Base-by-base conservation (phyloP, 2,888 invertebrate genomes). In the Andrena bicolor region DNA sequence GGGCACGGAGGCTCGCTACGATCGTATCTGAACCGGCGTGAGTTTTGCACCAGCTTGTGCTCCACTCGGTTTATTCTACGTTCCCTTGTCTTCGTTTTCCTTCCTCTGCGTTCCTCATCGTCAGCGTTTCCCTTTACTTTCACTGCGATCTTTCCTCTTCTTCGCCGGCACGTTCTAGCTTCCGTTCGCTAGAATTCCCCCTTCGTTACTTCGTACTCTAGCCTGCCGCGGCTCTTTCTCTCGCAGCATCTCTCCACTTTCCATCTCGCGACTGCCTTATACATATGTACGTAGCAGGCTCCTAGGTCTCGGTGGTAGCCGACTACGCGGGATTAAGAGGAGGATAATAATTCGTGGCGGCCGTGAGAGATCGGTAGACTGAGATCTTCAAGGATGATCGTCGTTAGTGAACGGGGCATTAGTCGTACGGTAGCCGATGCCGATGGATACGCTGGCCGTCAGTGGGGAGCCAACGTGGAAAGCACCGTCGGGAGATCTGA, bases 361-460 rank as follows among this genome's bases (percentile, higher is more conserved):
- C 76, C 81, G 84, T 81, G 78, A 87, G 88, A 89, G 88, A 90
- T 87, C 86, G 85, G 76, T 78, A 77, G 88, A 84, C 77, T 74
- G 83, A 86, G 89, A 91, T 90, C 89, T 87, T 78, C 80, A 85
- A 88, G 89, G 89, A 90, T 89, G 87, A 89, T 90, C 85, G 87
- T 89, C 86, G 88, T 88, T 86, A 87, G 88, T 75, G 89, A 87
- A 83, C 85, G 85, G 80, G 76, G 86, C 90, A 88, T 88, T 88
- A 88, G 89, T 88, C 85, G 86, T 82, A 87, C 88, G 89, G 88
- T 89, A 88, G 89, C 88, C 85, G 89, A 88, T 88, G 89, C 87
- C 87, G 89, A 87, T 89, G 89, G 88, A 88, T 88, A 88, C 61
- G 79, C 74, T 49, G 13, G 63, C 60, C 78, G 78, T 72, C 85